phyloP scores from a whole-genome alignment of 2,888 invertebrate species.

The Trissoscelio sp. region DNA sequence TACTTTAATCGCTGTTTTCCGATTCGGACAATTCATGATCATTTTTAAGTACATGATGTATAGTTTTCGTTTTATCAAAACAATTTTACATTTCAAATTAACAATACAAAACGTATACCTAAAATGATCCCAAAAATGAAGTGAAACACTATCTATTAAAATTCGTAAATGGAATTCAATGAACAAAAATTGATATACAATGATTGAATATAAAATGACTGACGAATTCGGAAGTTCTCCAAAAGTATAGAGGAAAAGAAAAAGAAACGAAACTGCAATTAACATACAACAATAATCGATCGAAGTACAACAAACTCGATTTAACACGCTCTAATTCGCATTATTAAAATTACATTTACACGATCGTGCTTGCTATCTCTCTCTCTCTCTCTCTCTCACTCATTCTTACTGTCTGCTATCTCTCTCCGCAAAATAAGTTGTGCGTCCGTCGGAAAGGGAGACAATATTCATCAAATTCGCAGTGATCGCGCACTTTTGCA shows the following conservation, averaged over 20 bases:
- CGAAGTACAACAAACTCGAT: slow-evolving; percentile 41
- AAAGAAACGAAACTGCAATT: slow-evolving; percentile 21
- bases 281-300: slow-evolving; percentile 46
- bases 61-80: too few species aligned
- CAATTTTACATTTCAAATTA: too few species aligned
- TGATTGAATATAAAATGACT: too few species aligned
- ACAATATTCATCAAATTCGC: slow-evolving; percentile 43
- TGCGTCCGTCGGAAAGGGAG: slow-evolving; percentile 55
- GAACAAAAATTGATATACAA: too few species aligned
- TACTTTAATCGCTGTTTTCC: not conserved
- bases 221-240: slow-evolving; percentile 3
- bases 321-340: slow-evolving; percentile 18
- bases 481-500: slow-evolving; percentile 31
- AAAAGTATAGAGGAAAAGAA: too few species aligned
- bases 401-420: slow-evolving; percentile 49
- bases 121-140: too few species aligned
- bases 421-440: slow-evolving; percentile 60
- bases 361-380: slow-evolving; percentile 20
- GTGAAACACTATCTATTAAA: too few species aligned
- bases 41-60: too few species aligned
- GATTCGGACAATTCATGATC: too few species aligned
- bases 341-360: slow-evolving; percentile 48
- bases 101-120: too few species aligned
- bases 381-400: slow-evolving; percentile 5
- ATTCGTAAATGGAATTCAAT: too few species aligned